Evolutionary conservation across 1,140 invertebrate genomes (phyloP), one percentile per base, ranked within the genome.

Genomic region (Nomia melanderi): DNA sequence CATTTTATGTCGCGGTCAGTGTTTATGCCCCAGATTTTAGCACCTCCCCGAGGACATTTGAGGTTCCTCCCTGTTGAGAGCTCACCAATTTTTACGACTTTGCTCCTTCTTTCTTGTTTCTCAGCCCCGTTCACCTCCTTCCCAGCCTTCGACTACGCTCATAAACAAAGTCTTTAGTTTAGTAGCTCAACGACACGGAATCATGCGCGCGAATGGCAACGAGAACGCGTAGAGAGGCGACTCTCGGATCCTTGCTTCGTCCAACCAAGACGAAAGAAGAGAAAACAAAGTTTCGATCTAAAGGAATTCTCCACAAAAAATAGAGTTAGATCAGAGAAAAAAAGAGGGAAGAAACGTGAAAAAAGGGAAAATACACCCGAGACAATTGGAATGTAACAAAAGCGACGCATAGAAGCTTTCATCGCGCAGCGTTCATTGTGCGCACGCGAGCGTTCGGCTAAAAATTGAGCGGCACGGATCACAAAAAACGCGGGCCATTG

Each of bases 1-100:
- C 74, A 84, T 88, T 90, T 90, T 90, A 90, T 79, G 87, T 89
- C 82, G 89, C 86, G 89, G 89, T 90, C 89, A 90, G 78, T 87
- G 85, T 89, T 90, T 90, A 90, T 84, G 85, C 81, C 84, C 83
- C 81, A 80, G 87, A 86, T 89, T 90, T 90, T 89, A 89, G 81
- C 84, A 90, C 87, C 89, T 78, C 63, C 83, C 67, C 76, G 78
- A 85, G 76, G 85, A 66, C 82, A 73, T 87, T 86, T 72, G 79
- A 86, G 79, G 80, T 82, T 76, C 84, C 73, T 79, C 78, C 67
- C 79, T 83, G 81, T 83, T 84, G 81, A 86, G 85, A 86, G 85
- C 85, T 87, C 81, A 84, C 82, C 85, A 71, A 89, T 90, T 87
- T 90, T 90, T 90, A 90, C 78, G 87, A 86, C 64, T 31, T 17